phyloP scores from a whole-genome alignment of 2,888 invertebrate genomes.

The Coleophora deauratella region DNA sequence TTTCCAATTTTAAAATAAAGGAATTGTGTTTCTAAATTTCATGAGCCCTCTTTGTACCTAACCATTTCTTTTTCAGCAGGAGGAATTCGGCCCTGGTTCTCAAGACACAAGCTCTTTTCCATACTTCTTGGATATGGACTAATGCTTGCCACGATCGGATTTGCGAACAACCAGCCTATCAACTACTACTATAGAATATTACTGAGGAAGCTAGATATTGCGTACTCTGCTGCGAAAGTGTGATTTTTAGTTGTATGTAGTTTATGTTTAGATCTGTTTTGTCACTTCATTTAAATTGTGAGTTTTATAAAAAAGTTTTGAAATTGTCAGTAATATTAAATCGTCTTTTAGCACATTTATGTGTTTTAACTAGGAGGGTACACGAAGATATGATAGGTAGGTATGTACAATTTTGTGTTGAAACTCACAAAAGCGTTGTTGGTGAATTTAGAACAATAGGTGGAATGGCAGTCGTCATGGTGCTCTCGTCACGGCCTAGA shows the following conservation, averaged over 20 bases:
- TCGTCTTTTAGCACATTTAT: too few relatives aligned
- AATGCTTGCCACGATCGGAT: slow-evolving; percentile 76
- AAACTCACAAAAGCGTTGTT: slow-evolving; percentile 24
- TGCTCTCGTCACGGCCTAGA: slow-evolving; percentile 54
- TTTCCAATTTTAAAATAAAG: background rate
- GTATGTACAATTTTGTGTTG: background rate
- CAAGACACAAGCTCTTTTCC: slow-evolving; percentile 74
- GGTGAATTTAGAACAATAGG: slow-evolving; percentile 58
- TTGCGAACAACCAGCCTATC: slow-evolving; percentile 76
- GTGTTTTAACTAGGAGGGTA: background rate
- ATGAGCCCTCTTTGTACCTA: too few relatives aligned
- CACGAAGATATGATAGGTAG: background rate
- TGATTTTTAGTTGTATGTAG: slow-evolving; percentile 17
- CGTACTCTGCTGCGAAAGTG: slow-evolving; percentile 46
- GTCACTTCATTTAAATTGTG: slow-evolving; percentile 9
- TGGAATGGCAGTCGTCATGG: slow-evolving; percentile 35
- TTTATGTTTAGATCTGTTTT: slow-evolving; percentile 6
- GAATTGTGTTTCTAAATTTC: too few relatives aligned
- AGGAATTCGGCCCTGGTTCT: slow-evolving; percentile 71
- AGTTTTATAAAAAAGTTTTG: background rate
- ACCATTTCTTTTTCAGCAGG: slow-evolving; percentile 42
- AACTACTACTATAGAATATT: slow-evolving; percentile 76
- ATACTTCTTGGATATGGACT: slow-evolving; percentile 77
- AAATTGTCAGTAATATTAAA: background rate
- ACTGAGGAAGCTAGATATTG: slow-evolving; percentile 57